Evolutionary conservation across 2,797 vertebrate species (phyloP).

Genomic region (Parambassis ranga): DNA sequence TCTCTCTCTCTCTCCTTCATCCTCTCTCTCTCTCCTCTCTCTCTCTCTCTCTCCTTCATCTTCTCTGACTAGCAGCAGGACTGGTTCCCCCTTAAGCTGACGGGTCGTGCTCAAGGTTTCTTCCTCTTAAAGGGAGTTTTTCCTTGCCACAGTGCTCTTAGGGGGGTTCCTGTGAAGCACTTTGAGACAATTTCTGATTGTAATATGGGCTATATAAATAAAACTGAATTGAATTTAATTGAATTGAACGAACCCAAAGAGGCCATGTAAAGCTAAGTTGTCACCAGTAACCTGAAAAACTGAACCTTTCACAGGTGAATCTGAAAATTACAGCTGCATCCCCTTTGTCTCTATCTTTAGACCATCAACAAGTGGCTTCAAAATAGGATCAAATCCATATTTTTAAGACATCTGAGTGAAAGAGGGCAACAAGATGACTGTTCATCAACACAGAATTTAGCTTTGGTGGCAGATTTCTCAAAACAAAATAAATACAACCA

Average conservation of each 20-base stretch:
- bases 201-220: too few species aligned
- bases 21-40: too few species aligned
- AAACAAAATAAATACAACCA: neutral
- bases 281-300: constrained; percentile 1
- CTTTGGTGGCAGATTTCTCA: neutral
- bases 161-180: too few species aligned
- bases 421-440: neutral
- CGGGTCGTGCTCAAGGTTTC: too few species aligned
- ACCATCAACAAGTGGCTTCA: neutral
- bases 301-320: neutral
- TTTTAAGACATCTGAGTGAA: neutral
- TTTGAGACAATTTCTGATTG: too few species aligned
- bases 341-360: neutral
- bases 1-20: too few species aligned
- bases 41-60: too few species aligned
- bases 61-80: too few species aligned
- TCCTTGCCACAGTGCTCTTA: too few species aligned
- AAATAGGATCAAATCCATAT: neutral
- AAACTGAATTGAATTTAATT: too few species aligned
- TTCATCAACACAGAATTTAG: constrained; percentile 17
- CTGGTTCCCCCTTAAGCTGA: too few species aligned
- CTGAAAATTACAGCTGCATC: neutral
- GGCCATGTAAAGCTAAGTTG: neutral
- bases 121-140: too few species aligned
- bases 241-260: constrained; percentile 1